A percentile compares a stretch with the other conserved stretches of the same genome.
These are phyloP conservation scores for Notodonta ziczac DNA, from an alignment of 2,888 invertebrate species.

Conservation along the genomic window DNA sequence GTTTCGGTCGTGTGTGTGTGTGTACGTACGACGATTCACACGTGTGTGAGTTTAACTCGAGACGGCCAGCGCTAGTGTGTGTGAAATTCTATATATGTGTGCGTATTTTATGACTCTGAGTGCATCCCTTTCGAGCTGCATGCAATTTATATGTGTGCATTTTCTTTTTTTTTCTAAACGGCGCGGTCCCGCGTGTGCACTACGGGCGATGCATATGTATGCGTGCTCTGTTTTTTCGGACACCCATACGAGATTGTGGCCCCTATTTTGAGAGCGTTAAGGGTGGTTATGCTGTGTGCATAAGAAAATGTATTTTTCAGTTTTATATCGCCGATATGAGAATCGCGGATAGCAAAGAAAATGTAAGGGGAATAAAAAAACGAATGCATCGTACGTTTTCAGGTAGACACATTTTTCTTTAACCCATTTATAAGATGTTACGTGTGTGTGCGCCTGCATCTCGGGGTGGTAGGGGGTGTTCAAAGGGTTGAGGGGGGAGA, in stretches of 20 bases:
- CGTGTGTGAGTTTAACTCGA: slow-evolving; percentile 63
- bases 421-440: slow-evolving; percentile 80
- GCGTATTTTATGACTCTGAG: slow-evolving; percentile 83
- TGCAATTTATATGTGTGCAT: slow-evolving; percentile 82
- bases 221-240: slow-evolving; percentile 73
- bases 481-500: slow-evolving; percentile 62
- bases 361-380: slow-evolving; percentile 80
- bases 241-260: slow-evolving; percentile 38
- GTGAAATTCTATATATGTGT: slow-evolving; percentile 52
- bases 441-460: slow-evolving; percentile 69
- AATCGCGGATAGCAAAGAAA: slow-evolving; percentile 84
- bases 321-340: slow-evolving; percentile 85
- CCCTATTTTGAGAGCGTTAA: slow-evolving; percentile 34
- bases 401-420: slow-evolving; percentile 85
- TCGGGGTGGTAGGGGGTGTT: slow-evolving; percentile 49
- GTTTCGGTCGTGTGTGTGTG: slow-evolving; percentile 60
- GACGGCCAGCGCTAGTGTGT: slow-evolving; percentile 47
- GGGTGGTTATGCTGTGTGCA: slow-evolving; percentile 48
- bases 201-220: slow-evolving; percentile 63
- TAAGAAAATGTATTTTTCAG: slow-evolving; percentile 80
- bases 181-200: slow-evolving; percentile 65
- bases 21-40: slow-evolving; percentile 49
- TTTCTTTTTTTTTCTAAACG: slow-evolving; percentile 81
- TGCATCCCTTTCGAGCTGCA: slow-evolving; percentile 85
- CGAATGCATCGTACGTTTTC: slow-evolving; percentile 82